Evolutionary conservation across 2,888 invertebrate genomes (phyloP).

Genomic region (Oscheius onirici): DNA sequence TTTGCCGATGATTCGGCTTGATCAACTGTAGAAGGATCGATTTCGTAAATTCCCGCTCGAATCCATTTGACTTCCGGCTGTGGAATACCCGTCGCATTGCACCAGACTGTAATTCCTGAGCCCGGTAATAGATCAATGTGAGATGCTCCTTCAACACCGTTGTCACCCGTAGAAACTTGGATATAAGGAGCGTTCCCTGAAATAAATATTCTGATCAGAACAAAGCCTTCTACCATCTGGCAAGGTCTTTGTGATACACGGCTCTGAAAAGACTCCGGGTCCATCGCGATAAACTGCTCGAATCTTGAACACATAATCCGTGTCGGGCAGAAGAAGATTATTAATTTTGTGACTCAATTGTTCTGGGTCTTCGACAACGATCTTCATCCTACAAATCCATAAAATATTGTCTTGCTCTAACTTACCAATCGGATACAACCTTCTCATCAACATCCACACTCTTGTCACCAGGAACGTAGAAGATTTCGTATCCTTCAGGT

Average conservation of each 20-base stretch:
- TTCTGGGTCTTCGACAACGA: conserved; percentile 58
- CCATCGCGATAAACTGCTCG: conserved; percentile 69
- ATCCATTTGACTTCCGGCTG: conserved; percentile 70
- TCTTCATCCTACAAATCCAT: conserved; percentile 61
- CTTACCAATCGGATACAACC: conserved; percentile 37
- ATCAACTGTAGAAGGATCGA: conserved; percentile 68
- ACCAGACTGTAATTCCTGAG: conserved; percentile 67
- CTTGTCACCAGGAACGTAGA: conserved; percentile 68
- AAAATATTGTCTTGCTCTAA: background rate
- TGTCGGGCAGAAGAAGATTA: conserved; percentile 65
- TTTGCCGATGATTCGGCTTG: conserved; percentile 55
- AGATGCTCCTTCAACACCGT: conserved; percentile 64
- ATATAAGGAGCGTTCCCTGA: conserved; percentile 67
- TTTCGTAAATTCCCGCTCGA: conserved; percentile 65
- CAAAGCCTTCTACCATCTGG: conserved; percentile 59
- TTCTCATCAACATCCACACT: conserved; percentile 69
- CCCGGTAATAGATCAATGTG: conserved; percentile 67
- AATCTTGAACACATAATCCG: conserved; percentile 71
- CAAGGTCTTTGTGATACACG: conserved; percentile 71
- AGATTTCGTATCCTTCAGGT: conserved; percentile 68
- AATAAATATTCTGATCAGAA: background rate
- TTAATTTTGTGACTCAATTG: conserved; percentile 59
- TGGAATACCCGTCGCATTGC: conserved; percentile 68
- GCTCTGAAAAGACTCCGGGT: conserved; percentile 70
- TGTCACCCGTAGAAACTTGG: conserved; percentile 66